Base-by-base conservation (phyloP, 2,888 invertebrate genomes). In the Mythimna loreyi region DNA sequence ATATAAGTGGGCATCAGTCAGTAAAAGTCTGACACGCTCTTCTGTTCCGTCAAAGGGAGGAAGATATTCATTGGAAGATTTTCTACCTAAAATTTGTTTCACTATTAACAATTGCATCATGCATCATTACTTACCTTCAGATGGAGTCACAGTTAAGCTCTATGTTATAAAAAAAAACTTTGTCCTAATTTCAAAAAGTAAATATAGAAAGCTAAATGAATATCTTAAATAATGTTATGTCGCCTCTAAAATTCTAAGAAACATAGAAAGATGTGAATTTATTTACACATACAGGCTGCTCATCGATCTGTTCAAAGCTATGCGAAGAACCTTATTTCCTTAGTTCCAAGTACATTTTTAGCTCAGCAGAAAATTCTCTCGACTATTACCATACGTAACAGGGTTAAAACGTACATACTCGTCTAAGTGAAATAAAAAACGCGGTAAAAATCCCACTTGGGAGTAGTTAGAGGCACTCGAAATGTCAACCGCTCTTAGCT, bases 401-500 rank as follows among this genome's bases (percentile, higher is more conserved):
- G 75, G 79, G 79, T 79, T 72, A 75, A 82, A 78, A 74, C 21
- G 65, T 78, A 67, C 72, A 69, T 71, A 81, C 64, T 78, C 72
- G 70, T 75, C 75, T 81, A 81, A 83, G 75, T 79, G 83, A 85
- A 85, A 84, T 85, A 85, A 82, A 85, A 85, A 82, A 78, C 72
- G 65, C 71, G 66, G 67, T 57, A 80, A 80, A 84, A 85, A 81
- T 82, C 81, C 78, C 86, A 75, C 86, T 74, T 59, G 87, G 87
- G 87, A 78, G 84, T 82, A 86, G 86, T 86, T 86, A 86, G 83
- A 72, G 68, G 77, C 82, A 82, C 84, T 86, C 79, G 74, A 69
- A 85, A 81, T 82, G 84, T 84, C 86, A 83, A 82, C 82, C 84
- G 80, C 85, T 80, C 84, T 82, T 83, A 78, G 84, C 80, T 85